Evolutionary conservation across 2,797 vertebrate genomes (phyloP), one percentile per base, ranked within the genome.

Genomic region (Decapterus maruadsi): DNA sequence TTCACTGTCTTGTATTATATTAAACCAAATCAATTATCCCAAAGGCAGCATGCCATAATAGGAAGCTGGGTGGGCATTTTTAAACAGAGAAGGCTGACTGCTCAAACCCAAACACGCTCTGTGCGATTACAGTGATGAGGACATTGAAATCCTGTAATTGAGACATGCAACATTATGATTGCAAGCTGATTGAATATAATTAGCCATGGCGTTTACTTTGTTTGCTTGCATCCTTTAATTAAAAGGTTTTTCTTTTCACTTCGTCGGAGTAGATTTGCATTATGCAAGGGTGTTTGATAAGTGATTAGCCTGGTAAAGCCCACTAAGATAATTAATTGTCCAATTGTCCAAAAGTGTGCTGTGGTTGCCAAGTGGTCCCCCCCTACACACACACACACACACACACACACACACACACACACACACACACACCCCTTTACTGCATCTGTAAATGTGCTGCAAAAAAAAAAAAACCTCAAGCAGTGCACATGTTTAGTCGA

Each of bases 171-270:
- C 87, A 81, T 84, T 86, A 68, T 92, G 90, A 93, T 87, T 87
- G 86, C 83, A 65, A 71, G 81, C 88, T 93, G 91, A 93, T 92
- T 90, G 87, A 90, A 85, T 86, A 85, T 92, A 90, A 94, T 93
- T 90, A 89, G 85, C 80, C 22, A 9, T 54, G 80, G 88, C 84
- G 87, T 89, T 89, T 75, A 83, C 86, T 91, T 91, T 90, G 81
- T 93, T 92, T 91, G 77, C 84, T 83, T 68, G 85, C 77, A 82
- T 89, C 76, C 84, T 87, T 92, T 91, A 90, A 93, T 92, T 91
- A 93, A 83, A 85, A 75, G 17, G 53, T 60, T 84, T 87, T 82
- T 86, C 71, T 80, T 74, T 83, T 83, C 68, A 43, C 76, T 84
- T 81, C 12, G 65, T 77, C 74, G 13, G 63, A 68, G 72, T 57